Evolutionary conservation across 2,797 vertebrate species (phyloP).

Genomic region (Girardinus metallicus): DNA sequence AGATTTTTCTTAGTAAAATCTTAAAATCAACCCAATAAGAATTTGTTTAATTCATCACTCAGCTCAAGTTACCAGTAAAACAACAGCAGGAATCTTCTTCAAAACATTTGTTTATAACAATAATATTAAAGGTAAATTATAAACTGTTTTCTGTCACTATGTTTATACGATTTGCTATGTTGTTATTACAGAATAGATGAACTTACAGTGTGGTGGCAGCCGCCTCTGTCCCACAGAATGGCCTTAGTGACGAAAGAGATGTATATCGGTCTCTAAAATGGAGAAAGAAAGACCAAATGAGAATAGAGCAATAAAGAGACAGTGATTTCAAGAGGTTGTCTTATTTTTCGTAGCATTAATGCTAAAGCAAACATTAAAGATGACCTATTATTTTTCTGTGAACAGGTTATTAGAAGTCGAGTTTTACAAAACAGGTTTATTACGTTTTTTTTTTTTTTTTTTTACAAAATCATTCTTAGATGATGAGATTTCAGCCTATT

Average conservation of each 20-base stretch:
- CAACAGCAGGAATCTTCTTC: neutral
- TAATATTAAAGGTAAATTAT: neutral
- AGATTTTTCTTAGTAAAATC: neutral
- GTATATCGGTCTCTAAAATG: conserved; percentile 69
- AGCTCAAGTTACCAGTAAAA: neutral
- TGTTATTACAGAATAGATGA: neutral
- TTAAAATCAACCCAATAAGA: neutral
- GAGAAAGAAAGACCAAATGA: conserved; percentile 20
- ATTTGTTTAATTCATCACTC: neutral
- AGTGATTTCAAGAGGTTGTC: conserved; percentile 30
- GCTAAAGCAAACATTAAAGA: conserved; percentile 40
- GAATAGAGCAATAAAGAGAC: conserved; percentile 16
- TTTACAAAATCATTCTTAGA: no score
- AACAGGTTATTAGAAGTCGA: no score
- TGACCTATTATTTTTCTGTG: no score
- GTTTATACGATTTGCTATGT: neutral
- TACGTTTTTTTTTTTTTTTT: no score
- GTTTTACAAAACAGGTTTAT: no score
- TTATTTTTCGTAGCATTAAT: conserved; percentile 31
- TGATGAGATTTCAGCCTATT: no score
- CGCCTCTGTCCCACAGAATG: conserved; percentile 73
- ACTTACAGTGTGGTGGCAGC: conserved; percentile 57
- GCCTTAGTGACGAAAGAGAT: conserved; percentile 72
- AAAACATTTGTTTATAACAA: neutral
- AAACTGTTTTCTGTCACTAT: neutral